Base-by-base conservation (phyloP, 2,797 vertebrate genomes). In the Paratrypauchen microcephalus region DNA sequence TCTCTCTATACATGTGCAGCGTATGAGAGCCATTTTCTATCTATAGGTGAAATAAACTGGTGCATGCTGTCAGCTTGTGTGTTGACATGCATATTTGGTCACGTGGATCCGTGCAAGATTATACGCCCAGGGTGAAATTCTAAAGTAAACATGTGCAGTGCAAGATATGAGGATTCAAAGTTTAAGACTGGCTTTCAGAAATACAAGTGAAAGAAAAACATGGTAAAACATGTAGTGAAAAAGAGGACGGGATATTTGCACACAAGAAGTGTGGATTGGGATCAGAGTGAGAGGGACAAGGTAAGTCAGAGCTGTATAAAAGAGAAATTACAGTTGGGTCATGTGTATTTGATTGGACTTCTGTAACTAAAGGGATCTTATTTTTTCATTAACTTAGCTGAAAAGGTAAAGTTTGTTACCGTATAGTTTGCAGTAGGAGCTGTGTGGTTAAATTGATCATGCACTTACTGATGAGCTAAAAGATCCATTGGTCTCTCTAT, bases 41-140 rank as follows among this genome's bases (percentile, higher is more conserved):
- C 36, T 69, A 62, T 74, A 47, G 65, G 18, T 18, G 76, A 69
- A 67, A 64, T 58, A 70, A 72, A 50, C 16, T 68, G 65, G 69
- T 39, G 62, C 50, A 70, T 68, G 73, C 66, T 68, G 60, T 45
- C 30, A 60, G 56, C 19, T 60, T 6, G 66, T 18, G 52, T 67
- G 81, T 89, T 85, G 73, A 62, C 58, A 70, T 81, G 76, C 75
- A 62, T 85, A 73, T 79, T 80, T 82, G 87, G 83, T 81, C 75
- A 81, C 81, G 77, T 67, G 68, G 74, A 80, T 78, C 83, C 85
- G 78, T 63, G 60, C 80, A 77, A 83, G 81, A 84, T 84, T 77
- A 79, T 72, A 81, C 75, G 75, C 84, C 83, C 69, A 67, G 84
- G 84, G 81, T 81, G 84, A 77, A 80, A 85, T 45, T 47, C n/a